Base-by-base conservation (phyloP, 1,140 invertebrate genomes). In the Thaumetopoea pityocampa region DNA sequence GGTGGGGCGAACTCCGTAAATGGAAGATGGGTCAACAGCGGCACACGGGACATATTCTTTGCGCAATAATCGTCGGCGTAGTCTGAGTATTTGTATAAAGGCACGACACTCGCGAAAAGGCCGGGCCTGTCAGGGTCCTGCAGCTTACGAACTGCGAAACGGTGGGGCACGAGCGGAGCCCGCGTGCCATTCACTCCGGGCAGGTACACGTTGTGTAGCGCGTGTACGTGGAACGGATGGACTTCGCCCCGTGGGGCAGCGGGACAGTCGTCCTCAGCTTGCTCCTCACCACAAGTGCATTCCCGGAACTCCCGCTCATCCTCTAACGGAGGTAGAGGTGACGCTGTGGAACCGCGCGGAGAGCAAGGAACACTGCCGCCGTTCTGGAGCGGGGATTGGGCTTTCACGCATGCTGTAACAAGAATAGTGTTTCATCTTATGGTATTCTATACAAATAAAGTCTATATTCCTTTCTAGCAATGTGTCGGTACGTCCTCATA, bases 81-180 rank as follows among this genome's bases (percentile, higher is more conserved):
- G 51, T 85, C 83, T 1, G 77, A 80, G 53, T 82, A 86, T 16
- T 74, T 80, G 60, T 80, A 86, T 11, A 83, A 76, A 4, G 84
- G 84, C 19, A 86, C 81, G 15, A 86, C 73, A 38, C 59, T 70
- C 19, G 71, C 50, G 65, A 83, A 84, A 5, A 72, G 63, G 3
- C 43, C 66, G 7, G 76, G 44, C 11, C 69, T 70, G 17, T 81
- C 54, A 1, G 79, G 54, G 46, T 85, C 71, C 6, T 53, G 45
- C 2, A 30, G 60, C 34, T 10, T 57, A 29, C 73, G 55, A 5
- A 80, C 74, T 7, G 73, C 71, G 51, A 67, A 77, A 8, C 43
- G 53, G 53, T 74, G 78, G 16, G 66, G 76, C 23, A 54, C 45
- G 0, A 36, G 33, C 1, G 67, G 73, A 12, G 67, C 78, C 16